Conservation (phyloP, 2,113 vertebrate genomes). For the Sinosuthora webbiana region DNA sequence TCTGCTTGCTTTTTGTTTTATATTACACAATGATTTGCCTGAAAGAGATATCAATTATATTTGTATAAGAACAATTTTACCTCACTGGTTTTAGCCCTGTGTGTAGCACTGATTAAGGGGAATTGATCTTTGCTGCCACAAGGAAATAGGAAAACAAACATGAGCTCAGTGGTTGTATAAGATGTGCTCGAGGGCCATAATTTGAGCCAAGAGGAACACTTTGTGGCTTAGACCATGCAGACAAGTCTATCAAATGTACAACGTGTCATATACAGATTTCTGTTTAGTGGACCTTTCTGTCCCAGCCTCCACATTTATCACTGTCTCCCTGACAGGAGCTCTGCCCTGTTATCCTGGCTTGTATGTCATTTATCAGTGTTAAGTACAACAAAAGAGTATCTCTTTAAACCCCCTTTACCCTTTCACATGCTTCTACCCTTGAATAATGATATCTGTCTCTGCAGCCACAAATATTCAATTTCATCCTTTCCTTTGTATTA, state of each 20-base stretch:
- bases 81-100: neutral
- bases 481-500: constrained; percentile 33
- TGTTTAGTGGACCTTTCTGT: constrained; percentile 64
- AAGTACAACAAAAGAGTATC: constrained; percentile 72
- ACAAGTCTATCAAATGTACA: constrained; percentile 63
- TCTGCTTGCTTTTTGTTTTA: constrained; percentile 24
- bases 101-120: constrained; percentile 7
- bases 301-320: constrained; percentile 69
- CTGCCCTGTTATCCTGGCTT: constrained; percentile 73
- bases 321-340: constrained; percentile 70
- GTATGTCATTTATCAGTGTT: constrained; percentile 78
- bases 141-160: constrained; percentile 17
- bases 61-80: neutral
- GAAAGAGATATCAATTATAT: constrained; percentile 26
- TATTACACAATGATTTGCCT: neutral
- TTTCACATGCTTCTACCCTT: constrained; percentile 63
- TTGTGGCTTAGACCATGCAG: constrained; percentile 15
- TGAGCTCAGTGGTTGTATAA: neutral
- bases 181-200: neutral
- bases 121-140: constrained; percentile 39
- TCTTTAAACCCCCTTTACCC: constrained; percentile 72
- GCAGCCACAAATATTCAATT: constrained; percentile 60
- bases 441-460: constrained; percentile 69
- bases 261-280: constrained; percentile 67
- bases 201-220: neutral